Evolutionary conservation across 2,888 invertebrate species (phyloP), one percentile per base, ranked within the genome.

Genomic region (Augochlorella aurata): DNA sequence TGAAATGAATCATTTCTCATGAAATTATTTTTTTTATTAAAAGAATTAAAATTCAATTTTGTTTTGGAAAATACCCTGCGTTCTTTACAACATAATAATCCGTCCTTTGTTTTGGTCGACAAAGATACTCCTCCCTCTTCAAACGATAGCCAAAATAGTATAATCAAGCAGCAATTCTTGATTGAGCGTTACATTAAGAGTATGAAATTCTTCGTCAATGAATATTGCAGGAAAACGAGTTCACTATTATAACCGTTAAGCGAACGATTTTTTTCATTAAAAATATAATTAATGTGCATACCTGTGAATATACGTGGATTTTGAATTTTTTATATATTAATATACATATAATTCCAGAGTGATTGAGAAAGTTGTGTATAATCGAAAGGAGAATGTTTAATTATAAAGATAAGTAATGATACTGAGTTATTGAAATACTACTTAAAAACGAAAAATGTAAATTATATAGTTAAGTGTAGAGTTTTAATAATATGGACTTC

Each of bases 381-480:
- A 84, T 66, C 63, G 76, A 65, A 65, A 75, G 83, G 73, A 78
- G 47, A 72, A 77, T 80, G 75, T 81, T 82, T 85, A 80, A 77
- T 73, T 45, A 74, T 81, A 77, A 77, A 70, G 52, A 84, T 76
- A 58, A 82, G 52, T 82, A 82, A 77, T 74, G 81, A 77, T 82
- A 82, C 29, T 38, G 68, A 79, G 68, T 79, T 85, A 79, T 29
- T 79, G 54, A 79, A 77, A 61, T 68, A 76, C 65, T 84, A 78
- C 68, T 75, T 82, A 76, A 78, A 45, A 77, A 58, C 24, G 54
- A 38, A 81, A 79, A 82, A 66, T 89, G 88, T 88, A 89, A 82
- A 88, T 89, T 88, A 81, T 74, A 77, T 83, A 88, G 73, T 68
- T 82, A 83, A 86, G 80, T 61, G 75, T 81, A 85, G 82, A 74